Base-by-base conservation (phyloP, 2,113 vertebrate species). In the Corvus moneduloides region DNA sequence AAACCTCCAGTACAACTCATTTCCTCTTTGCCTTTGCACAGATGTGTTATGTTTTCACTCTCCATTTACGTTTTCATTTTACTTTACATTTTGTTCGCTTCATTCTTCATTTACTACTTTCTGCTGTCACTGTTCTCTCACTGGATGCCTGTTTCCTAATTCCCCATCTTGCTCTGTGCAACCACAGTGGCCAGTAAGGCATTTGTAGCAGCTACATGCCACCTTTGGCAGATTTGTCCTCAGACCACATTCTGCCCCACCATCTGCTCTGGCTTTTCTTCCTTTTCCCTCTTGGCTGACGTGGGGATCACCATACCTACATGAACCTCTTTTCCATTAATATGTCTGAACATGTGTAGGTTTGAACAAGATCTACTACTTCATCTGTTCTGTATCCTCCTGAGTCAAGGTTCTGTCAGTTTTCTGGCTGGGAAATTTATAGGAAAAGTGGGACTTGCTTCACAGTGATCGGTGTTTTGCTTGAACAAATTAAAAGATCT, bases 381-480 rank as follows among this genome's bases (percentile, higher is more conserved):
- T 92, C 90, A 62, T 94, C 93, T 94, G 76, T 54, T 95, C 76
- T 90, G 56, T 62, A 69, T 95, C 73, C 84, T 90, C 73, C 86
- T 0, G 0, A 90, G 73, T 89, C 41, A 82, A 87, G 80, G 46
- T 87, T 78, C 83, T 93, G 88, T 90, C 83, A 79, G 27, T 37
- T n/a, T 51, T 94, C 86, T 97, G 93, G 89, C 84, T 89, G 69
- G 84, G 73, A 97, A 92, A 84, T 92, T 94, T 92, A 93, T 72
- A 86, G 46, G 91, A 84, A 91, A 87, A 69, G 33, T 13, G 82
- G 90, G 84, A 95, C n/a, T 63, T 89, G 90, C 69, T 96, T 89
- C 71, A 44, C 78, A 93, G 76, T 75, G 59, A 82, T 96, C 51
- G 21, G 52, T 86, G 13, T 73, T 85, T 89, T 73, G 88, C 88